These are phyloP conservation scores for Zootoca vivipara DNA, from an alignment of 2,113 vertebrate genomes.

Conservation along the genomic window DNA sequence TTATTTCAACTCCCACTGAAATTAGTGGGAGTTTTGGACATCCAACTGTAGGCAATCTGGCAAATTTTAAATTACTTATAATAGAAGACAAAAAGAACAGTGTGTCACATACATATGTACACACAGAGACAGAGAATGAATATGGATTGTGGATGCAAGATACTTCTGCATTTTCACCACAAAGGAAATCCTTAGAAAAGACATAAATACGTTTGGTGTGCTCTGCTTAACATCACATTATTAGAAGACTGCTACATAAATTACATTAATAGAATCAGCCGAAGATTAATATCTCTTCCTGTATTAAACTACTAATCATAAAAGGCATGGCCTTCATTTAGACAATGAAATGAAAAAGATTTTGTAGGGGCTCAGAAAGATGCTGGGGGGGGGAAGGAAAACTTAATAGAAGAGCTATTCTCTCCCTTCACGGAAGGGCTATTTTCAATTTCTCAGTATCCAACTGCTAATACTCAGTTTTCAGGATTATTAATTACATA, in stretches of 20 bases:
- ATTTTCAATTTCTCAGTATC: neutral
- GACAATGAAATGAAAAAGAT: too few relatives aligned
- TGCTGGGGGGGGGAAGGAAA: too few relatives aligned
- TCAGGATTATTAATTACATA: neutral
- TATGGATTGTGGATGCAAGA: neutral
- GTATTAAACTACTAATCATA: neutral
- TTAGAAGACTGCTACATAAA: neutral
- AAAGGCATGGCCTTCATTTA: neutral
- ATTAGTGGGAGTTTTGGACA: slow-evolving; percentile 55
- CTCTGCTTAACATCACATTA: neutral
- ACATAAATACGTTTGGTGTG: neutral
- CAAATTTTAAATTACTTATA: slow-evolving; percentile 50
- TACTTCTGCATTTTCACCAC: neutral
- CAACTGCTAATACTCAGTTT: neutral
- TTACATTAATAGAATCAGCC: neutral
- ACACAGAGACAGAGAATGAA: neutral
- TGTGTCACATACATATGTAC: neutral
- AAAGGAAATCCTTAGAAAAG: neutral
- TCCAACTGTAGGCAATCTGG: slow-evolving; percentile 3
- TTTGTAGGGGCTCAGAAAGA: too few relatives aligned
- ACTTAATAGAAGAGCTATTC: neutral
- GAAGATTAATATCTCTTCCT: neutral
- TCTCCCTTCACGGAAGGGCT: neutral
- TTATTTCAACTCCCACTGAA: slow-evolving; percentile 50
- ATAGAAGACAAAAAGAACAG: neutral